Conservation (phyloP, 2,797 vertebrate species). For the Catamblyrhynchus diadema region DNA sequence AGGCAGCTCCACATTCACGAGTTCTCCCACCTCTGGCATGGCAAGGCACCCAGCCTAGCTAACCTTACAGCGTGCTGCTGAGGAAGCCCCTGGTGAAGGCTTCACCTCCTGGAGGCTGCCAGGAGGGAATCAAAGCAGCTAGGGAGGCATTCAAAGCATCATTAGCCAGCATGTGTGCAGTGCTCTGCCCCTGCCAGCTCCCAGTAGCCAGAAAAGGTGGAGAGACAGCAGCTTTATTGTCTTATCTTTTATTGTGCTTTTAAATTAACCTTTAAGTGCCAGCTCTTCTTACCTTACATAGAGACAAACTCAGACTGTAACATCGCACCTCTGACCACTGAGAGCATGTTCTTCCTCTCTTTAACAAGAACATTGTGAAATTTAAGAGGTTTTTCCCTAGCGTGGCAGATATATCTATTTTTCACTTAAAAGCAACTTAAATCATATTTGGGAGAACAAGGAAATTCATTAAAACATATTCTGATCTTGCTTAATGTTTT, state of each 20-base stretch:
- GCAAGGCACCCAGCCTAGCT: not conserved
- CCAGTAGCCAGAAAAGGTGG: not conserved
- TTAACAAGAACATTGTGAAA: not conserved
- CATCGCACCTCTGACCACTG: not conserved
- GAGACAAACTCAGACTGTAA: not conserved
- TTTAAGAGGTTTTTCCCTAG: not conserved
- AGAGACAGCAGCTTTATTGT: not conserved
- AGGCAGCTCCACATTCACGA: not conserved
- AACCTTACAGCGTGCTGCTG: not conserved
- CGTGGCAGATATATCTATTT: not conserved
- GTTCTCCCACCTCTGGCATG: not conserved
- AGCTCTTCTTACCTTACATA: not conserved
- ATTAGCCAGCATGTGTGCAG: not conserved
- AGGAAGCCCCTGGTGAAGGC: not conserved
- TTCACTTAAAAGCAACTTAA: not conserved
- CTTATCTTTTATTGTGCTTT: not conserved
- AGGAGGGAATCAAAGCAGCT: not conserved
- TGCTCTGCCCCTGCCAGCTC: not conserved
- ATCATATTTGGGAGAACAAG: not conserved
- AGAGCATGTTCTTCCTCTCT: not conserved
- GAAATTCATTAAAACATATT: not conserved
- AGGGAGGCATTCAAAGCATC: not conserved
- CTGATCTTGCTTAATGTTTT: not conserved
- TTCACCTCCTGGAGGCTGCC: not conserved
- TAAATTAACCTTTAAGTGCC: not conserved